These are phyloP conservation scores for Scolopax rusticola DNA, from an alignment of 2,797 vertebrate species.

Conservation along the genomic window DNA sequence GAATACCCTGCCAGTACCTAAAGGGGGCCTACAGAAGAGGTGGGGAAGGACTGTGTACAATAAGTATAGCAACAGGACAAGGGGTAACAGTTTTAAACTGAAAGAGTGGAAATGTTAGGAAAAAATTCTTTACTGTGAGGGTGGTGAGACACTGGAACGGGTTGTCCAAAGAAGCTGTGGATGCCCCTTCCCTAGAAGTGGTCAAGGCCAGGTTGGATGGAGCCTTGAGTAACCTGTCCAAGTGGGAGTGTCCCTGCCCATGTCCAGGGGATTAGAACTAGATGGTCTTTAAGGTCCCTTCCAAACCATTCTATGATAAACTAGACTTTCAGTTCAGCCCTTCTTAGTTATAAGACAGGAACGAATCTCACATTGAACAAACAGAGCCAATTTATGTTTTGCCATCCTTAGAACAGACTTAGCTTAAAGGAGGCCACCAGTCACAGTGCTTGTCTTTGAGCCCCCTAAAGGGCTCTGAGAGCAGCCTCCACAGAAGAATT, in stretches of 20 bases:
- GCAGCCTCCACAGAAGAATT: slow-evolving; percentile 5
- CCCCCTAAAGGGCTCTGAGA: slow-evolving; percentile 15
- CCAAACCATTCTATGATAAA: background rate
- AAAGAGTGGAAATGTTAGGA: background rate
- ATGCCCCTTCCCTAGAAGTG: background rate
- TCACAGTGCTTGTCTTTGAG: background rate
- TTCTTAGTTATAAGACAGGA: slow-evolving; percentile 11
- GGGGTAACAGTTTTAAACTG: background rate
- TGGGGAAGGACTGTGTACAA: background rate
- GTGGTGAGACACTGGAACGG: background rate
- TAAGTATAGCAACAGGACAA: background rate
- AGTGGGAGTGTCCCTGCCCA: background rate
- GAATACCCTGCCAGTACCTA: background rate
- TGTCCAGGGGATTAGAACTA: background rate
- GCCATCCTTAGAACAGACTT: background rate
- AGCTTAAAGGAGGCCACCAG: background rate
- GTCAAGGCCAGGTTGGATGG: background rate
- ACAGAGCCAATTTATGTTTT: slow-evolving; percentile 22
- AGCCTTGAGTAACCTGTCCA: background rate
- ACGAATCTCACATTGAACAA: slow-evolving; percentile 3
- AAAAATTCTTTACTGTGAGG: background rate
- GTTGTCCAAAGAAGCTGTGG: background rate
- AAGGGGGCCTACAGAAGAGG: background rate
- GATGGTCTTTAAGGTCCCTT: background rate
- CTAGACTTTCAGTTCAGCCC: slow-evolving; percentile 12